These are phyloP conservation scores for Riparia riparia DNA, from an alignment of 2,113 vertebrate species.

Conservation along the genomic window DNA sequence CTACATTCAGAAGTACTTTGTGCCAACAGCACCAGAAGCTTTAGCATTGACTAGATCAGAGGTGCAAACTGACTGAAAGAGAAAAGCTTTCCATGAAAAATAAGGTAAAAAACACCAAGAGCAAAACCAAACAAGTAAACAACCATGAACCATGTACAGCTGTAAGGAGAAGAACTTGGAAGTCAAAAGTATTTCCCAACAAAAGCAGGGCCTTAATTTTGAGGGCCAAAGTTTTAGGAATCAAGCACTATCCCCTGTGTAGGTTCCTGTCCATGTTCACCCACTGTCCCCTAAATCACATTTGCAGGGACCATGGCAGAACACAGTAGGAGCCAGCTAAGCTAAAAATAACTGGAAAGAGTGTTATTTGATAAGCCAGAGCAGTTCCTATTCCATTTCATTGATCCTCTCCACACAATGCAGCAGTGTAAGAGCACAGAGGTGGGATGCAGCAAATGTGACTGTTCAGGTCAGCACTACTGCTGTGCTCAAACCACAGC, in stretches of 20 bases:
- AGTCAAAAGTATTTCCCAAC: not conserved
- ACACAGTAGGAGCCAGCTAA: not conserved
- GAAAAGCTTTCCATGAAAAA: not conserved
- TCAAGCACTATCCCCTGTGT: not conserved
- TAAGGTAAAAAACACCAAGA: not conserved
- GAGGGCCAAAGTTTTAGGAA: not conserved
- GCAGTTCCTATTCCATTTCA: not conserved
- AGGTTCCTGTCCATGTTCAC: not conserved
- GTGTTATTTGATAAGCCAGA: not conserved
- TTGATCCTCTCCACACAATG: not conserved
- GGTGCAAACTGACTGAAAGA: not conserved
- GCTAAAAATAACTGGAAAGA: slow-evolving; percentile 2
- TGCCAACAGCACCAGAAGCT: not conserved
- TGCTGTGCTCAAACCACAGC: not conserved
- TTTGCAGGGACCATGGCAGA: not conserved
- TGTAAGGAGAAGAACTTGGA: not conserved
- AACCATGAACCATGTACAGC: not conserved
- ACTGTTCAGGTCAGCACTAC: slow-evolving; percentile 6
- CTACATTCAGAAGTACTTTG: not conserved
- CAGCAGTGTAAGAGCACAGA: not conserved
- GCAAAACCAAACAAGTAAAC: not conserved
- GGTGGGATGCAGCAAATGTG: not conserved
- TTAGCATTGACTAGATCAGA: not conserved
- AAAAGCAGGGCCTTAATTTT: not conserved
- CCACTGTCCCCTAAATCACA: not conserved